These are phyloP conservation scores for Gila robusta DNA, from an alignment of 2,797 vertebrate species.

Conservation along the genomic window DNA sequence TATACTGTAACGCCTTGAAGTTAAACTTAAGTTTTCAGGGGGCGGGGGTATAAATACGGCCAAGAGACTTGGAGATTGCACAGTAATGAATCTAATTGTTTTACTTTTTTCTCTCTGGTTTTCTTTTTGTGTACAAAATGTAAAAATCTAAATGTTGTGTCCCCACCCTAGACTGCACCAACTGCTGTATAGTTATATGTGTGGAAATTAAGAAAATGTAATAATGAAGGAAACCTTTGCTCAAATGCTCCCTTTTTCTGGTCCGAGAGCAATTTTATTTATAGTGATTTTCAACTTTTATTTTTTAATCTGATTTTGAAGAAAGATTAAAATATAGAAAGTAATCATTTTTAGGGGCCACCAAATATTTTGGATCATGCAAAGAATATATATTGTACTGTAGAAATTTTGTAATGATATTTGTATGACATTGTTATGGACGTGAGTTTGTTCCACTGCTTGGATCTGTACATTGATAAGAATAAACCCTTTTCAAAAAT, in stretches of 20 bases:
- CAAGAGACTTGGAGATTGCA: conserved; percentile 63
- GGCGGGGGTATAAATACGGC: conserved; percentile 58
- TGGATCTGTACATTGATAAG: conserved; percentile 93
- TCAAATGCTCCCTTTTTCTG: conserved; percentile 67
- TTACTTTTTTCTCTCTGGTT: conserved; percentile 7
- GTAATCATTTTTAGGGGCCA: conserved; percentile 90
- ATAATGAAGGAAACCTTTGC: conserved; percentile 46
- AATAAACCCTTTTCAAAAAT: conserved; percentile 99
- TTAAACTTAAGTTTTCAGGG: conserved; percentile 67
- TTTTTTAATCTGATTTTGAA: conserved; percentile 95
- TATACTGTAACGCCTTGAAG: conserved; percentile 73
- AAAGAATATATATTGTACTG: conserved; percentile 99
- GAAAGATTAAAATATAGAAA: conserved; percentile 76
- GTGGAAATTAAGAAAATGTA: conserved; percentile 43
- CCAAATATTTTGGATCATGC: conserved; percentile 99
- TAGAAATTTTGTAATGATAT: conserved; percentile 99
- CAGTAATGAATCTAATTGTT: conserved; percentile 46
- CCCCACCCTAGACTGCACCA: conserved; percentile 81
- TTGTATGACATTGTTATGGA: conserved; percentile 98
- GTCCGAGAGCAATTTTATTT: conserved; percentile 87
- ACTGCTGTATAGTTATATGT: conserved; percentile 75
- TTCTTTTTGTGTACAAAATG: conserved; percentile 25
- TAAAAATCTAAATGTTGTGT: conserved; percentile 83
- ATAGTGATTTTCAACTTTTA: conserved; percentile 90
- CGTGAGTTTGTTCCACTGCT: conserved; percentile 99